Base-by-base conservation (phyloP, 1,140 invertebrate genomes). In the Neotoxoptera formosana region DNA sequence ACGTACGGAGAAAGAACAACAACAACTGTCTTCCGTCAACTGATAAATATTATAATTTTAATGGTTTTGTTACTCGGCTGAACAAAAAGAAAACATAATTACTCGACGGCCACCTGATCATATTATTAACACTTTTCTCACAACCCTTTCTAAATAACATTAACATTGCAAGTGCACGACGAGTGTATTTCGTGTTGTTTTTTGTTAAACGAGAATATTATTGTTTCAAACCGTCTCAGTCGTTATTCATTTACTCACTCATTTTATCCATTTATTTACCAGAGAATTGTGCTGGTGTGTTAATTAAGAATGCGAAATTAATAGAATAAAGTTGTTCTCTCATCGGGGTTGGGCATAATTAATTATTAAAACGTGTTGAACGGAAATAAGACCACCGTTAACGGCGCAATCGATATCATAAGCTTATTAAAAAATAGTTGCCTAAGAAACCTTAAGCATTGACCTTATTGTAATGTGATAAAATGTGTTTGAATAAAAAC, bases 101-200 rank as follows among this genome's bases (percentile, higher is more conserved):
- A 83, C 36, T 21, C 34, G 8, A 36, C 34, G 41, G 36, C 36
- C 81, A 83, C 81, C 81, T 83, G 81, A 83, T 41, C 21, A 41
- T 83, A 83, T 83, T 83, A 83, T 83, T 83, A 83, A 83, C 36
- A 36, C 81, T 36, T 34, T 83, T 83, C 81, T 83, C 81, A 83
- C 81, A 83, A 4, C 36, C 81, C 81, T 36, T 83, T 83, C 81
- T 34, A 83, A 83, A 83, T 41, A 83, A 83, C 81, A 34, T 83
- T 83, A 83, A 21, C 34, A 41, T 83, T 34, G 41, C 36, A 83
- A 83, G 36, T 41, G 36, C 41, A 21, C 41, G n/a, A 41, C 81
- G 9, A 83, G 81, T 83, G 21, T 23, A 83, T 41, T 21, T 34
- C 41, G 36, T 41, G n/a, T 83, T 83, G 81, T 34, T 83, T 67